Evolutionary conservation across 2,888 invertebrate genomes (phyloP), one percentile per base, ranked within the genome.

Genomic region (Drosophila koepferae): DNA sequence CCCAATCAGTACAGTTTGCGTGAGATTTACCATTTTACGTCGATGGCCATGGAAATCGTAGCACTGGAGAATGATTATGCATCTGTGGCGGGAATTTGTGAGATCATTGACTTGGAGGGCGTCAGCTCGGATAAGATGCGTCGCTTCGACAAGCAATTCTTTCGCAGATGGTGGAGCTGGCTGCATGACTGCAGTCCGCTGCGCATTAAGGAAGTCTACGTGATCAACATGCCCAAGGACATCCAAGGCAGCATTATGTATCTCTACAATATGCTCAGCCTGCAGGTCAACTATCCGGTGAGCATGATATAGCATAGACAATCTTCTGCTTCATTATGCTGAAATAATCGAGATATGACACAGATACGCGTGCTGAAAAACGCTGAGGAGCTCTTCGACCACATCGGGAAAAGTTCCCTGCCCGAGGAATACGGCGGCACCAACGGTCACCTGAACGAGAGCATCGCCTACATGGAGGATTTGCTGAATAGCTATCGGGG

Each of bases 381-480:
- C 12, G 62, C 69, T 40, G 88, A 89, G 36, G 91, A 91, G 23
- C 62, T 91, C 9, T 83, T 86, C 34, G 67, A 82, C 54, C 82
- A 91, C 54, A 80, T 91, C 51, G 91, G 90, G 28, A 89, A 85
- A 58, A 76, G 80, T 2, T 80, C 77, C 40, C 75, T 91, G 62
- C 91, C 91, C 0, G 91, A 91, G 80, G 92, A 91, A 49, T 91
- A 91, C 51, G 91, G 91, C 9, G 91, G 91, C 28, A 76, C 79
- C 38, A 91, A 91, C 72, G 91, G 91, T 3, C 91, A 91, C 41
- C 77, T 86, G 62, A 74, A 63, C 43, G 91, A 91, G 69, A 89
- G 82, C 49, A 62, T 91, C 63, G 79, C 91, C 58, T 89, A 91
- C 23, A 91, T 91, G 91, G 91, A 91, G 72, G 91, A 91, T 60